phyloP scores from a whole-genome alignment of 2,888 invertebrate genomes.

The Pammene fasciana region DNA sequence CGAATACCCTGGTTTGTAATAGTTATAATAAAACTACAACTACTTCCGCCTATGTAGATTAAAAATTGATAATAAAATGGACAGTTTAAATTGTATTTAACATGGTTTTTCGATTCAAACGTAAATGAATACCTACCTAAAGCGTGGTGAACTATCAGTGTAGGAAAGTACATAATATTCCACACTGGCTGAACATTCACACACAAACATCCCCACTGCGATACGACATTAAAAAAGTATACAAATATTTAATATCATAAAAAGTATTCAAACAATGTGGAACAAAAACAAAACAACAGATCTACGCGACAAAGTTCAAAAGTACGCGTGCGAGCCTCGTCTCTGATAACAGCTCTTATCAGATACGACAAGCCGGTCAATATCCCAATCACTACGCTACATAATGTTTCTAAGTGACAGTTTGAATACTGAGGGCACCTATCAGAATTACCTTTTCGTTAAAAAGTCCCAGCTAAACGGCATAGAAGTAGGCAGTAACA shows the following conservation, averaged over 20 bases:
- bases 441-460: not conserved
- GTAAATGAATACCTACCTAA: no score
- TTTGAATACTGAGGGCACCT: not conserved
- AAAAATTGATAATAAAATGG: no score
- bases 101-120: no score
- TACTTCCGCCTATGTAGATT: no score
- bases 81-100: no score
- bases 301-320: constrained; percentile 11
- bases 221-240: constrained; percentile 37
- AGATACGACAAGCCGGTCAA: constrained; percentile 15
- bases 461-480: not conserved
- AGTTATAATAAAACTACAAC: no score
- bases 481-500: not conserved
- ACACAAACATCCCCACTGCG: constrained; percentile 61
- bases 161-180: constrained; percentile 49
- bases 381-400: constrained; percentile 13
- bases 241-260: constrained; percentile 8
- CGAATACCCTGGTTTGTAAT: no score
- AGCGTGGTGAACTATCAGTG: constrained; percentile 9
- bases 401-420: not conserved
- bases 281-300: constrained; percentile 40
- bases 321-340: constrained; percentile 14
- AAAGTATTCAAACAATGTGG: constrained; percentile 62
- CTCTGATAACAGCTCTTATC: constrained; percentile 29
- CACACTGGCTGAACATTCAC: constrained; percentile 53